Percentiles rank a stretch among this genome's conserved stretches.
phyloP scores from a whole-genome alignment of 1,140 invertebrate species.

The Frieseomelitta varia region DNA sequence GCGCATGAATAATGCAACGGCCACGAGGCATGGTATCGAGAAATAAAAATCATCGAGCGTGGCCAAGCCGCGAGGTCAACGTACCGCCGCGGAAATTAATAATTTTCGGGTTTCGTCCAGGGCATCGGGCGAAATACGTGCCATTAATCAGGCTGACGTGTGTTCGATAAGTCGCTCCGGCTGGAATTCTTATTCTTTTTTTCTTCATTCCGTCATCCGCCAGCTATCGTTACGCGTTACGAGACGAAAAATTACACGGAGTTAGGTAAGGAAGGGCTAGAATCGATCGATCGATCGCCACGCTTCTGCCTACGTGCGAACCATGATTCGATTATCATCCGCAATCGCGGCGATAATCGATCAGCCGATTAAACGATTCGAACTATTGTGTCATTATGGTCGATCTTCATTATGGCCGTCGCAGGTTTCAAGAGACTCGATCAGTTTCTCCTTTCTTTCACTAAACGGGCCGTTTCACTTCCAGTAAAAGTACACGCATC shows the following conservation, averaged over 20 bases:
- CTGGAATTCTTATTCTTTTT: background rate
- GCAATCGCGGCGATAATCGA: too few relatives aligned
- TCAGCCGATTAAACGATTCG: too few relatives aligned
- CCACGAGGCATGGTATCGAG: conserved; percentile 50
- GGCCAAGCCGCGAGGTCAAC: conserved; percentile 50
- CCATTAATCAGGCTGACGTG: conserved; percentile 56
- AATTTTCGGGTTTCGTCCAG: conserved; percentile 57
- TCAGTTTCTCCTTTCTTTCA: too few relatives aligned
- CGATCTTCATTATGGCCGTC: too few relatives aligned
- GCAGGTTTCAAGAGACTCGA: too few relatives aligned
- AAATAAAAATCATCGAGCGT: conserved; percentile 65
- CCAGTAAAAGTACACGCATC: too few relatives aligned
- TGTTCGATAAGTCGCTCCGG: conserved; percentile 18
- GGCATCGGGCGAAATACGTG: conserved; percentile 50
- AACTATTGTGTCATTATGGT: too few relatives aligned
- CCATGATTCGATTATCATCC: too few relatives aligned
- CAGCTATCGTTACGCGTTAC: background rate
- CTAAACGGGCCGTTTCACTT: too few relatives aligned
- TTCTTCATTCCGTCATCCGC: background rate
- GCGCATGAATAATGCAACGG: conserved; percentile 73
- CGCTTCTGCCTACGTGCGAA: too few relatives aligned
- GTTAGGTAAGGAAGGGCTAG: background rate
- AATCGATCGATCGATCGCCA: conserved; percentile 3
- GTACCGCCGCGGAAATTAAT: conserved; percentile 55
- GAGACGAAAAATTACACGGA: too few relatives aligned